phyloP scores from a whole-genome alignment of 1,140 invertebrate genomes.

The Ridgeia piscesae region DNA sequence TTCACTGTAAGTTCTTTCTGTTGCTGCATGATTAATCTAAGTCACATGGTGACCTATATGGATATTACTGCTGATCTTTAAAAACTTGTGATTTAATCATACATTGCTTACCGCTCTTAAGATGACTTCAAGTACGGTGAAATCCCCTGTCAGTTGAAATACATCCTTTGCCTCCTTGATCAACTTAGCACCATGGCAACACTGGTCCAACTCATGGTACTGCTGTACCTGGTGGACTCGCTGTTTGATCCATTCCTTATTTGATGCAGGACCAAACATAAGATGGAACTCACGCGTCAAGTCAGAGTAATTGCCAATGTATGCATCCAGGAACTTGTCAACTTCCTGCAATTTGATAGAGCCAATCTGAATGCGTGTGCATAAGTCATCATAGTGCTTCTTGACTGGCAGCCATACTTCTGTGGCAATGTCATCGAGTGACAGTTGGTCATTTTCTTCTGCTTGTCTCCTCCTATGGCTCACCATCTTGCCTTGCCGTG shows the following conservation, averaged over 20 bases:
- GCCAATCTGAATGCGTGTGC: constrained; percentile 25
- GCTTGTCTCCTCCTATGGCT: constrained; percentile 20
- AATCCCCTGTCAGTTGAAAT: constrained; percentile 34
- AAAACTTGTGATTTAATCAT: neutral
- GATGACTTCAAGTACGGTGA: constrained; percentile 30
- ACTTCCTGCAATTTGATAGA: constrained; percentile 30
- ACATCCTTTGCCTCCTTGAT: constrained; percentile 34
- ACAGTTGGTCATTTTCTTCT: neutral
- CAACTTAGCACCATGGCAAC: constrained; percentile 30
- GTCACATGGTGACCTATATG: neutral
- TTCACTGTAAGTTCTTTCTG: neutral
- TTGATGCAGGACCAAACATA: neutral
- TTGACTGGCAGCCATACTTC: constrained; percentile 28
- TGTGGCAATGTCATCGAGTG: constrained; percentile 28
- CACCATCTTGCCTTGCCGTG: constrained; percentile 15
- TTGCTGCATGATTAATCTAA: neutral
- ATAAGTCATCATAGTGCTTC: constrained; percentile 26
- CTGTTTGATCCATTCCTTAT: constrained; percentile 26
- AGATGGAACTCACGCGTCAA: constrained; percentile 28
- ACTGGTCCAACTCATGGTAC: constrained; percentile 31
- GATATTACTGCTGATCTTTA: neutral
- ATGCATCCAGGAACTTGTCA: constrained; percentile 23
- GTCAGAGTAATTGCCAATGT: constrained; percentile 10
- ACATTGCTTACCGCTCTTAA: constrained; percentile 29
- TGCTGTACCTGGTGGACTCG: constrained; percentile 33